Conservation (phyloP, 1,140 invertebrate species). For the Teleopsis dalmanni region DNA sequence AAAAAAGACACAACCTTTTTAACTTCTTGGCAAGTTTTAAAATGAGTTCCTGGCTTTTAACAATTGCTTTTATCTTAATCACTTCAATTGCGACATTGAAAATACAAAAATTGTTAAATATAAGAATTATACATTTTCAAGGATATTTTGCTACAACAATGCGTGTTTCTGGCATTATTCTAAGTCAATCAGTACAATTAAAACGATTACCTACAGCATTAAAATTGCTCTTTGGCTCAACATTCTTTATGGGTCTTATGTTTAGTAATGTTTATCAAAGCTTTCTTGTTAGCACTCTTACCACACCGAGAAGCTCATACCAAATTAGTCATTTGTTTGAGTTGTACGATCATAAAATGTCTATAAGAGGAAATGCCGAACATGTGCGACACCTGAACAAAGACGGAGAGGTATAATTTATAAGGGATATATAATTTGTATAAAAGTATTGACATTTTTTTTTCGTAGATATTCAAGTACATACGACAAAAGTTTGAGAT, state of each 20-base stretch:
- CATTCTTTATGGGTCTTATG: slow-evolving; percentile 29
- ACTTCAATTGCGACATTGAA: slow-evolving; percentile 20
- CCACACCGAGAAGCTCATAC: slow-evolving; percentile 25
- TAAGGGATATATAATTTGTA: neutral
- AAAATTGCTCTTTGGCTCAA: slow-evolving; percentile 15
- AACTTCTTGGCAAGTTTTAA: slow-evolving; percentile 33
- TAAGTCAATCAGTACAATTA: slow-evolving; percentile 21
- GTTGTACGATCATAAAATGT: slow-evolving; percentile 32
- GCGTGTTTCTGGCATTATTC: slow-evolving; percentile 22
- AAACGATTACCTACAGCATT: slow-evolving; percentile 15
- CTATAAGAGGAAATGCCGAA: slow-evolving; percentile 31
- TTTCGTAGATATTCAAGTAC: slow-evolving; percentile 31
- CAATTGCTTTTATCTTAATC: slow-evolving; percentile 18
- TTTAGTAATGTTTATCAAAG: slow-evolving; percentile 38
- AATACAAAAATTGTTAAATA: slow-evolving; percentile 15
- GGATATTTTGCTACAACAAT: slow-evolving; percentile 22
- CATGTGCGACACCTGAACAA: slow-evolving; percentile 34
- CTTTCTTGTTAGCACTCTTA: slow-evolving; percentile 36
- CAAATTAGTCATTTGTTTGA: slow-evolving; percentile 26
- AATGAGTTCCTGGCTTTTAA: slow-evolving; percentile 16
- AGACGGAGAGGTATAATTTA: slow-evolving; percentile 36
- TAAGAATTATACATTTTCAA: slow-evolving; percentile 9
- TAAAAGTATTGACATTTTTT: neutral
- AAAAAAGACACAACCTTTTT: slow-evolving; percentile 26
- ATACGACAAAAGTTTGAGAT: slow-evolving; percentile 36